phyloP scores from a whole-genome alignment of 2,113 vertebrate species.

The Gasterosteus aculeatus region DNA sequence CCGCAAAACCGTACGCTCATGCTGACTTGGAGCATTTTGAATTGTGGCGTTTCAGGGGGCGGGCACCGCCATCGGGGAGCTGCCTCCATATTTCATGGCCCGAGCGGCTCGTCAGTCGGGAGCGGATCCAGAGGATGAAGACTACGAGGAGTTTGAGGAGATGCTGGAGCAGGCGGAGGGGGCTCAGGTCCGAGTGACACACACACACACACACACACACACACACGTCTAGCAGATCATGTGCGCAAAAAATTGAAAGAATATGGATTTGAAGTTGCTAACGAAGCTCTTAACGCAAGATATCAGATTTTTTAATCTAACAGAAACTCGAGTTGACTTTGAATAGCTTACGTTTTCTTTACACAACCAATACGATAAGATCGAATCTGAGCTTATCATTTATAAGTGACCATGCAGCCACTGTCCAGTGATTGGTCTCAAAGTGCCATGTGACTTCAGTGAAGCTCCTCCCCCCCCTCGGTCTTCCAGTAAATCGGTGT shows the following conservation, averaged over 20 bases:
- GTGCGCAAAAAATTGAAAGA: not conserved
- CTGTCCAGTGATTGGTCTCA: constrained; percentile 89
- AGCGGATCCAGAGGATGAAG: constrained; percentile 96
- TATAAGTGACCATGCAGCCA: constrained; percentile 75
- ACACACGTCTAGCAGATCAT: not conserved
- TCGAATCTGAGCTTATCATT: constrained; percentile 32
- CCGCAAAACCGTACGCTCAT: not conserved
- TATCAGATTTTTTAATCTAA: not conserved
- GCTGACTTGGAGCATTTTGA: not conserved
- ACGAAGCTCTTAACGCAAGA: not conserved
- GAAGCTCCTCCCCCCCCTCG: constrained; percentile 89
- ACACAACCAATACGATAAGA: constrained; percentile 1
- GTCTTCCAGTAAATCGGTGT: constrained; percentile 97
- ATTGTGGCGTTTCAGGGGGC: constrained; percentile 84
- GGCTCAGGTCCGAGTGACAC: constrained; percentile 86
- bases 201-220: not conserved
- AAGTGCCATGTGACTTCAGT: constrained; percentile 93
- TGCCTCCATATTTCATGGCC: constrained; percentile 98
- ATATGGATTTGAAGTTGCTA: not conserved
- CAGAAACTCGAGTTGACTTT: not conserved
- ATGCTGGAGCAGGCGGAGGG: constrained; percentile 94
- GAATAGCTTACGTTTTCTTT: not conserved
- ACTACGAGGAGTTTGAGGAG: constrained; percentile 99
- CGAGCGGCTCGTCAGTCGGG: constrained; percentile 95
- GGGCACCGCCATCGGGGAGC: constrained; percentile 96